Conservation (phyloP, 2,888 invertebrate species). For the Rapana venosa region DNA sequence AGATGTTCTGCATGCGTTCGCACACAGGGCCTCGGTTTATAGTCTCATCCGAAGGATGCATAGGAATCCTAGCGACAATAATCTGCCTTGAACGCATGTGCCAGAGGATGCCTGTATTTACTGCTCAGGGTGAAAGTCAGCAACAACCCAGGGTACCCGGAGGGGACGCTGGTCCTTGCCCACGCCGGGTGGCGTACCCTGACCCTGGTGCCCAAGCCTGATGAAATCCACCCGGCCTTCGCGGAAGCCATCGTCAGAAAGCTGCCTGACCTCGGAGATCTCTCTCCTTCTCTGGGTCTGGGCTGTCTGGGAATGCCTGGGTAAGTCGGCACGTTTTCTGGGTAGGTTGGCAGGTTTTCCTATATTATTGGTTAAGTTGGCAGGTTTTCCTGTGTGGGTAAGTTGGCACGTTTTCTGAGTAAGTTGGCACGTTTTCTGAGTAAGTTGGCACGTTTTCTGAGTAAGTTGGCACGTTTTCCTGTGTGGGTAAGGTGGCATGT, state of each 20-base stretch:
- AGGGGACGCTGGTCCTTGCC: slow-evolving; percentile 83
- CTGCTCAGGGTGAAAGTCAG: slow-evolving; percentile 84
- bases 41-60: neutral
- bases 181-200: slow-evolving; percentile 84
- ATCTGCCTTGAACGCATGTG: neutral
- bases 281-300: slow-evolving; percentile 42
- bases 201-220: slow-evolving; percentile 47
- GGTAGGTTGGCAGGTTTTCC: neutral
- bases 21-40: too few relatives aligned
- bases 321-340: neutral
- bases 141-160: slow-evolving; percentile 83
- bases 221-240: neutral
- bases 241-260: neutral
- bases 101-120: neutral
- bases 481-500: too few relatives aligned
- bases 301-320: slow-evolving; percentile 48
- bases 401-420: too few relatives aligned
- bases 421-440: too few relatives aligned
- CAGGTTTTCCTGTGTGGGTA: too few relatives aligned
- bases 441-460: too few relatives aligned
- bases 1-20: too few relatives aligned
- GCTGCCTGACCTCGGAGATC: slow-evolving; percentile 40
- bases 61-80: neutral
- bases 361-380: neutral
- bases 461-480: too few relatives aligned